Conservation (phyloP, 2,797 vertebrate genomes). For the Parauchenoglanis ngamensis region DNA sequence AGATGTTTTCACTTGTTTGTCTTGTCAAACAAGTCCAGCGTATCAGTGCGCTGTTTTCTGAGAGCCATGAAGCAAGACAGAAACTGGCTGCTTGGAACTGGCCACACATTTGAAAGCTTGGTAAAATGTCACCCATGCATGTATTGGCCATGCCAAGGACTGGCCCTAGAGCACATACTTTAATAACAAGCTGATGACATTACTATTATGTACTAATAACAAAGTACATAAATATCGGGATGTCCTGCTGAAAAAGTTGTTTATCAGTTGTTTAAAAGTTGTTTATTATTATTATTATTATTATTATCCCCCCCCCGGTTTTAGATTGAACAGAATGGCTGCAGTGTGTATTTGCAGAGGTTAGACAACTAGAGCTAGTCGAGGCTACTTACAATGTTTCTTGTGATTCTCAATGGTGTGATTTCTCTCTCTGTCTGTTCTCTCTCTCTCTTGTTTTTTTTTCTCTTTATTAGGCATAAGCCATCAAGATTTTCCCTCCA, state of each 20-base stretch:
- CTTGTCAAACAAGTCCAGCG: background rate
- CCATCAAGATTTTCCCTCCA: slow-evolving; percentile 81
- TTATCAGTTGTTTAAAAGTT: too few relatives aligned
- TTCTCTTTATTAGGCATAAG: slow-evolving; percentile 81
- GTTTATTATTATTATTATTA: background rate
- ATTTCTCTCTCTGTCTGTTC: slow-evolving; percentile 67
- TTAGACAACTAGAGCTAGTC: background rate
- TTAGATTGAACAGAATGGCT: background rate
- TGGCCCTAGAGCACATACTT: background rate
- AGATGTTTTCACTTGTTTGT: background rate
- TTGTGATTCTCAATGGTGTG: slow-evolving; percentile 67
- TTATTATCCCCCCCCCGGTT: background rate
- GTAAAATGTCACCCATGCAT: background rate
- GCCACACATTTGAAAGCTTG: background rate
- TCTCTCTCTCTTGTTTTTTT: slow-evolving; percentile 57
- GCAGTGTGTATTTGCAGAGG: slow-evolving; percentile 37
- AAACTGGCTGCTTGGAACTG: slow-evolving; percentile 3
- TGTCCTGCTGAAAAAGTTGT: background rate
- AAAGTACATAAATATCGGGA: too few relatives aligned
- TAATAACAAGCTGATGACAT: background rate
- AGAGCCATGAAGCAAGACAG: background rate
- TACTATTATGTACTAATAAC: background rate
- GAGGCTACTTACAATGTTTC: slow-evolving; percentile 34
- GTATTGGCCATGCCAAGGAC: background rate
- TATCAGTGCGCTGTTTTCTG: background rate